A percentile compares a stretch with the other conserved stretches of the same genome.
These are phyloP conservation scores for Drosophila emarginata DNA, from an alignment of 2,888 invertebrate species.

Conservation along the genomic window DNA sequence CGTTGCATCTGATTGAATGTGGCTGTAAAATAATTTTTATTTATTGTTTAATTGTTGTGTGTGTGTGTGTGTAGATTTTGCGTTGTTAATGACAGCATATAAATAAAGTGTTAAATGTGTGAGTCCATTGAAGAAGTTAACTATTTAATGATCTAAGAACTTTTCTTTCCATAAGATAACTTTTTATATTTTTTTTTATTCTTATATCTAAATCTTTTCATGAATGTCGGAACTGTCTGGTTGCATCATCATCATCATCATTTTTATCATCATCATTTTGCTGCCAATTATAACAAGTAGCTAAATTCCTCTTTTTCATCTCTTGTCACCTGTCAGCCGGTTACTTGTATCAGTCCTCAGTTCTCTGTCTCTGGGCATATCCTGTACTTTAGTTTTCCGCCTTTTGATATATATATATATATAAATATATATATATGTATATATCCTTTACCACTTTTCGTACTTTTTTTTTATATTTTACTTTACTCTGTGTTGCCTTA, in stretches of 20 bases:
- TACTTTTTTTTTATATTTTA: slow-evolving; percentile 32
- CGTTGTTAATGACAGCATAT: neutral
- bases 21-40: slow-evolving; percentile 42
- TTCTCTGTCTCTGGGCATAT: slow-evolving; percentile 42
- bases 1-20: slow-evolving; percentile 67
- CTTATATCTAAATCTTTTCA: no score
- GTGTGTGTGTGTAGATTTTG: neutral
- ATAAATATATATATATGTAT: slow-evolving; percentile 17
- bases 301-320: slow-evolving; percentile 26
- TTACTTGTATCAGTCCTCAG: neutral
- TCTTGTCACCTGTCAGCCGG: neutral
- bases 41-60: slow-evolving; percentile 53
- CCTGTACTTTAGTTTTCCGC: slow-evolving; percentile 67
- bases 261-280: slow-evolving; percentile 26
- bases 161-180: neutral
- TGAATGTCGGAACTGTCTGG: neutral
- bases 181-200: neutral
- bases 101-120: neutral
- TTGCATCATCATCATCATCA: slow-evolving; percentile 17
- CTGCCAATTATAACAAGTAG: slow-evolving; percentile 74
- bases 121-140: neutral
- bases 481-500: slow-evolving; percentile 16
- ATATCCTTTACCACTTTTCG: slow-evolving; percentile 56
- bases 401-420: slow-evolving; percentile 54
- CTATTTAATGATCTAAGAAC: neutral